Conservation (phyloP, 1,140 invertebrate species). For the Drosophila saltans region DNA sequence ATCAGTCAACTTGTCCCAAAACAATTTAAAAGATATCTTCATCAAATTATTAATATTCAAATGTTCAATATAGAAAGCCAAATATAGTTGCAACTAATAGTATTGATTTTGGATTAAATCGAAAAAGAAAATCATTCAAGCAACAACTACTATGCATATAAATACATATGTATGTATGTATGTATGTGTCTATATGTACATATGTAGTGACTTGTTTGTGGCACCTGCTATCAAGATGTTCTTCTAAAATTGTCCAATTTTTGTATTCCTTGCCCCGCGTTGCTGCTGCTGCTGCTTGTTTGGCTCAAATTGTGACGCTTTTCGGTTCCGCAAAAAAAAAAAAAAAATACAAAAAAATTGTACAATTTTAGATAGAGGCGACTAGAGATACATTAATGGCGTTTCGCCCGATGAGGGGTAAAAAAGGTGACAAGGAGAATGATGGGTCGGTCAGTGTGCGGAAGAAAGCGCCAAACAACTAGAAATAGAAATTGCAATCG, state of each 20-base stretch:
- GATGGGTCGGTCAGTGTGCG: constrained; percentile 3
- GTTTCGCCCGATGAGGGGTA: neutral
- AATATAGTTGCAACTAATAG: no score
- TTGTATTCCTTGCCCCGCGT: neutral
- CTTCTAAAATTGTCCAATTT: constrained; percentile 47
- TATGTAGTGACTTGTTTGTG: constrained; percentile 48
- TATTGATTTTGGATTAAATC: no score
- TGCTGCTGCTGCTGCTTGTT: neutral
- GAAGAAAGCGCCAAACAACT: constrained; percentile 68
- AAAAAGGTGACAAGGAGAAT: constrained; percentile 2
- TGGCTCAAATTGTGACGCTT: constrained; percentile 50
- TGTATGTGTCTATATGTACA: neutral
- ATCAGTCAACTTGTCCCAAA: no score
- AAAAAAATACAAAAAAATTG: constrained; percentile 31
- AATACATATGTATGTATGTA: no score
- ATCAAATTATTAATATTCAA: no score
- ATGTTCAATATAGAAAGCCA: no score
- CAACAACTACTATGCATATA: no score
- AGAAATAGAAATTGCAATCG: constrained; percentile 71
- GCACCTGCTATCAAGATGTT: constrained; percentile 60
- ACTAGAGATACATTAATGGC: neutral
- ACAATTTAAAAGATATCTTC: no score
- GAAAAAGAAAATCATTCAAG: no score
- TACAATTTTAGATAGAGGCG: constrained; percentile 36
- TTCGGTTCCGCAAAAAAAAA: constrained; percentile 70